These are phyloP conservation scores for Myrmecophaga tridactyla DNA, from an alignment of 2,113 vertebrate species.

Conservation along the genomic window DNA sequence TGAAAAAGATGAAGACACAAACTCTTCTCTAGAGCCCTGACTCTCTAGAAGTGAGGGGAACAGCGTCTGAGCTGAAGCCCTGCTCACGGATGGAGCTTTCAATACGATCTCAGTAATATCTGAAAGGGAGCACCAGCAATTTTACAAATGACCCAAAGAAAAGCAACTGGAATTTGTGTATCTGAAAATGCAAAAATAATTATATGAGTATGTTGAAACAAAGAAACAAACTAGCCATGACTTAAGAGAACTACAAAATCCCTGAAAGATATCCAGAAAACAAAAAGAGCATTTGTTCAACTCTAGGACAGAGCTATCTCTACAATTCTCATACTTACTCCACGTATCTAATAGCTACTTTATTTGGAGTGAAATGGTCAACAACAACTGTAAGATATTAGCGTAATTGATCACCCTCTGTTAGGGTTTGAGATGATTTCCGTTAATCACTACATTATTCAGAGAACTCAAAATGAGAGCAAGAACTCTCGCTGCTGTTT, in stretches of 20 bases:
- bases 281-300: not conserved
- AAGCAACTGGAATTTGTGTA: not conserved
- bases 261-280: not conserved
- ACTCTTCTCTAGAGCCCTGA: not conserved
- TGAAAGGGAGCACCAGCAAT: not conserved
- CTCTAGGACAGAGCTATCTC: not conserved
- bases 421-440: not conserved
- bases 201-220: not conserved
- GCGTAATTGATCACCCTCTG: not conserved
- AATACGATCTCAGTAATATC: fast-evolving
- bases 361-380: not conserved
- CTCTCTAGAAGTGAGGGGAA: not conserved
- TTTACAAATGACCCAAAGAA: not conserved
- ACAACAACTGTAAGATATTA: fast-evolving
- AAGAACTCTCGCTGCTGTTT: not conserved
- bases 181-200: not conserved
- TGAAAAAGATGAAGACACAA: not conserved
- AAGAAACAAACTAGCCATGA: not conserved
- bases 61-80: fast-evolving
- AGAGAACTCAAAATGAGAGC: no score
- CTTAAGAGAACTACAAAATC: not conserved
- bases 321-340: not conserved
- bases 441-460: not conserved
- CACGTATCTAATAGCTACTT: not conserved
- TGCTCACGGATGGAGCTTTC: not conserved